Evolutionary conservation across 2,888 invertebrate species (phyloP).

Genomic region (Spilarctia lutea): DNA sequence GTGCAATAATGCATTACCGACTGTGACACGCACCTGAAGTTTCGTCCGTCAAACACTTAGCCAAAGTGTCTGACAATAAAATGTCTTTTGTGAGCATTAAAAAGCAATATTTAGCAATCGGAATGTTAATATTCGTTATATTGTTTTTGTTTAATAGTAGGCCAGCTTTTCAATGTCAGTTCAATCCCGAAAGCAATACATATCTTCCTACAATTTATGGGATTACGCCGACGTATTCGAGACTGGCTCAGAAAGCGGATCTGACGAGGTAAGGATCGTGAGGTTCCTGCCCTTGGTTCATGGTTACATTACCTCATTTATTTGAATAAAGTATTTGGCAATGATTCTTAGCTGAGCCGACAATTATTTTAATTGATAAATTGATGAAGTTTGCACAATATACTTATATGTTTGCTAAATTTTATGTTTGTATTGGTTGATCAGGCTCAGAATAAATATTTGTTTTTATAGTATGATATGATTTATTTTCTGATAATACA

Average conservation of each 20-base stretch:
- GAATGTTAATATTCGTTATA: constrained; percentile 79
- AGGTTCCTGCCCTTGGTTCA: constrained; percentile 72
- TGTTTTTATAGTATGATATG: background rate
- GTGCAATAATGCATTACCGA: constrained; percentile 41
- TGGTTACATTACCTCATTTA: constrained; percentile 49
- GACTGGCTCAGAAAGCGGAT: constrained; percentile 97
- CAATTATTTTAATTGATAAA: constrained; percentile 43
- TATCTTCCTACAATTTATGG: constrained; percentile 93
- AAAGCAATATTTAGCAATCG: constrained; percentile 81
- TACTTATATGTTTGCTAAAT: background rate
- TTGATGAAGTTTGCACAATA: constrained; percentile 37
- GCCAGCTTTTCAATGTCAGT: constrained; percentile 80
- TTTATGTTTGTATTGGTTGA: background rate
- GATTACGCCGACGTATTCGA: constrained; percentile 96
- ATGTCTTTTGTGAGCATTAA: constrained; percentile 82
- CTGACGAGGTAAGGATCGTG: constrained; percentile 90
- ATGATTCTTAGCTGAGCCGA: constrained; percentile 37
- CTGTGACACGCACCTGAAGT: constrained; percentile 36
- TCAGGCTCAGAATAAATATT: background rate
- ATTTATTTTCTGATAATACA: no score
- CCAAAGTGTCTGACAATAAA: constrained; percentile 58
- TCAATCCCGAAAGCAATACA: constrained; percentile 68
- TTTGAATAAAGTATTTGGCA: constrained; percentile 57
- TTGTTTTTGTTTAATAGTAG: constrained; percentile 80
- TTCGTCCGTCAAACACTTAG: constrained; percentile 25